Percentiles rank a stretch among this genome's conserved stretches.
Evolutionary conservation across 37 sponge, comb jelly and placozoan species (phyloP).

Genomic region (Lycopodina hypogea): DNA sequence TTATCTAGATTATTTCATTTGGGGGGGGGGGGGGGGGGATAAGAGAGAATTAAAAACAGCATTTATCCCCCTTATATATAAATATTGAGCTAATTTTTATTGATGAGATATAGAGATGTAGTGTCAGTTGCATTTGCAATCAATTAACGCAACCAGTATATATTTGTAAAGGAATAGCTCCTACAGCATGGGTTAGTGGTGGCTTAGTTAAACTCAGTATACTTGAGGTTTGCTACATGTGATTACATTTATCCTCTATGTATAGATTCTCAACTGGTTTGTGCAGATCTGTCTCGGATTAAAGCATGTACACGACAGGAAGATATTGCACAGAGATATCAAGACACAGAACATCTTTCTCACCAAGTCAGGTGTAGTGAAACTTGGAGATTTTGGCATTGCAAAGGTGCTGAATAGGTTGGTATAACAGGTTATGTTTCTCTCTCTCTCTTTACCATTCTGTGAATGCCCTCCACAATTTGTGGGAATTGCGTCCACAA

Average conservation of each 20-base stretch:
- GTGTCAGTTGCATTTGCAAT: no score
- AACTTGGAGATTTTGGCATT: conserved; percentile 97
- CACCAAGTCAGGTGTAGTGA: conserved; percentile 73
- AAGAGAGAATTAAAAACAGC: no score
- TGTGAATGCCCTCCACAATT: background rate
- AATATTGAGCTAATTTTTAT: no score
- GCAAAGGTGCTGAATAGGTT: conserved; percentile 82
- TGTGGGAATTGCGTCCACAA: background rate
- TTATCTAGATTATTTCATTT: no score
- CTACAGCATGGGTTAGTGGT: no score
- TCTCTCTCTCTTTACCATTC: background rate
- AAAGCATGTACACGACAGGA: conserved; percentile 96
- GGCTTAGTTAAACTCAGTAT: background rate
- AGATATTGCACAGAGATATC: conserved; percentile 96
- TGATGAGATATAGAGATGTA: no score
- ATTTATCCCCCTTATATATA: no score
- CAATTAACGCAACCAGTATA: no score
- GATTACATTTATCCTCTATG: background rate
- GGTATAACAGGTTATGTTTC: background rate
- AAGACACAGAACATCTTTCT: conserved; percentile 98
- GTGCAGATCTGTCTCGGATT: conserved; percentile 91
- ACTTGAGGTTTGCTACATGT: background rate
- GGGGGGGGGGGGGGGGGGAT: no score
- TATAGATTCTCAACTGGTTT: conserved; percentile 90
- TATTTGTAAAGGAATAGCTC: no score